Percentiles rank a stretch among this genome's conserved stretches.
These are phyloP conservation scores for Dreissena rostriformis DNA, from an alignment of 1,140 invertebrate genomes.

Conservation along the genomic window DNA sequence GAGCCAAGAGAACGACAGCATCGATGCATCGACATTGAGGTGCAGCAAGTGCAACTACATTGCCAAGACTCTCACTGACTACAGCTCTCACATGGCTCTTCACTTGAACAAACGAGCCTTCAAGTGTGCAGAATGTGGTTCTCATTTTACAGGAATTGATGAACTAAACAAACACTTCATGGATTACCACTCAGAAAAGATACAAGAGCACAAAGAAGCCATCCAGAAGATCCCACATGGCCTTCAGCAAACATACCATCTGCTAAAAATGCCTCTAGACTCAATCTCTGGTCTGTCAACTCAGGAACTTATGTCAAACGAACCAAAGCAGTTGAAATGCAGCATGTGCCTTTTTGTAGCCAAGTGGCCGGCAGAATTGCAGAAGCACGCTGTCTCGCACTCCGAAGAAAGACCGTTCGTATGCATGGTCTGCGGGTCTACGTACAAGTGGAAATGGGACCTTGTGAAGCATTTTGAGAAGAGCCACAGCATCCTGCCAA, in stretches of 20 bases:
- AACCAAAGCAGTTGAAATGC: slow-evolving; percentile 76
- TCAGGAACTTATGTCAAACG: slow-evolving; percentile 67
- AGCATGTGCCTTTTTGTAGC: slow-evolving; percentile 79
- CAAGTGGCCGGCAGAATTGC: slow-evolving; percentile 81
- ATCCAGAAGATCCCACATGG: slow-evolving; percentile 78
- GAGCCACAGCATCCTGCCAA: slow-evolving; percentile 77
- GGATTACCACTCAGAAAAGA: slow-evolving; percentile 71
- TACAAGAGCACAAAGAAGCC: slow-evolving; percentile 76
- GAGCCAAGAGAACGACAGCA: slow-evolving; percentile 19
- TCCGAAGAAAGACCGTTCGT: slow-evolving; percentile 79
- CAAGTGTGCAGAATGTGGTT: slow-evolving; percentile 78
- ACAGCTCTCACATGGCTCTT: slow-evolving; percentile 75
- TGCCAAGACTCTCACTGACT: slow-evolving; percentile 74
- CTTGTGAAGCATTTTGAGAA: slow-evolving; percentile 81
- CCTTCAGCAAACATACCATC: slow-evolving; percentile 77
- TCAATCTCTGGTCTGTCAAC: slow-evolving; percentile 68
- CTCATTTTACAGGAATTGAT: slow-evolving; percentile 76
- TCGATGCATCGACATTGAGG: slow-evolving; percentile 50
- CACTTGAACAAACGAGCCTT: slow-evolving; percentile 76
- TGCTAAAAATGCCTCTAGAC: slow-evolving; percentile 77
- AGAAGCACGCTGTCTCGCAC: slow-evolving; percentile 80
- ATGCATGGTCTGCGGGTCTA: slow-evolving; percentile 80
- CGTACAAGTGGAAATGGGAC: slow-evolving; percentile 81
- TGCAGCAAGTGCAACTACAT: slow-evolving; percentile 74
- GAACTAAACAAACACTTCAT: slow-evolving; percentile 77